These are phyloP conservation scores for Rhabdomys dilectus DNA, from an alignment of 2,113 vertebrate species.

Conservation along the genomic window DNA sequence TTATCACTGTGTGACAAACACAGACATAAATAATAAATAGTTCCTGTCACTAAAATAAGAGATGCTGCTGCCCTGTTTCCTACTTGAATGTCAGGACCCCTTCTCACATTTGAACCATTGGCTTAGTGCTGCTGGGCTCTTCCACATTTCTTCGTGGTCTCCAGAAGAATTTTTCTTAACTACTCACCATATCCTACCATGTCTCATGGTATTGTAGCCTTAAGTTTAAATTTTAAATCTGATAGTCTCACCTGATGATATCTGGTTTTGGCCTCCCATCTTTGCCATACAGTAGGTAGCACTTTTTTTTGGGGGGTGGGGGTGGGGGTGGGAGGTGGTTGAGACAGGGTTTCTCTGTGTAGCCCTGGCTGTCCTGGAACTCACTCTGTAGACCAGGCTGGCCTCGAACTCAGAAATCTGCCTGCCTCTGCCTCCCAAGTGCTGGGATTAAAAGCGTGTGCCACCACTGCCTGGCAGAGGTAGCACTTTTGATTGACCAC, in stretches of 20 bases:
- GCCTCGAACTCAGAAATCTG: too few species aligned
- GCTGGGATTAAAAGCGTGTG: too few species aligned
- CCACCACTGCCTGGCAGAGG: too few species aligned
- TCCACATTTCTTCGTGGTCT: neutral
- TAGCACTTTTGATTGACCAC: neutral
- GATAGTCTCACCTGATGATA: neutral
- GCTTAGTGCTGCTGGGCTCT: neutral
- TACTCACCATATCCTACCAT: neutral
- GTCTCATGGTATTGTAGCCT: constrained; percentile 37
- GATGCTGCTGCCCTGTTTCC: neutral
- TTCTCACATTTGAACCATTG: neutral
- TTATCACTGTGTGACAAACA: neutral
- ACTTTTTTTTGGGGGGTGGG: neutral
- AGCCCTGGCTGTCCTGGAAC: too few species aligned
- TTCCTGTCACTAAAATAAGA: neutral
- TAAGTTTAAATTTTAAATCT: constrained; percentile 4
- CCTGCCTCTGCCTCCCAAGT: too few species aligned
- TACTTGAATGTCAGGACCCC: neutral
- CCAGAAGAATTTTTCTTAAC: neutral
- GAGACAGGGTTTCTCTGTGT: too few species aligned
- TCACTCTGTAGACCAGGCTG: too few species aligned
- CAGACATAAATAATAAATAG: neutral
- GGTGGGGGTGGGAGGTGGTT: too few species aligned
- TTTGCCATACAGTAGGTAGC: neutral
- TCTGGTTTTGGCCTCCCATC: neutral